Percentiles rank a stretch among this genome's conserved stretches.
Evolutionary conservation across 2,113 vertebrate species (phyloP).

Genomic region (Vulpes ferrilata): DNA sequence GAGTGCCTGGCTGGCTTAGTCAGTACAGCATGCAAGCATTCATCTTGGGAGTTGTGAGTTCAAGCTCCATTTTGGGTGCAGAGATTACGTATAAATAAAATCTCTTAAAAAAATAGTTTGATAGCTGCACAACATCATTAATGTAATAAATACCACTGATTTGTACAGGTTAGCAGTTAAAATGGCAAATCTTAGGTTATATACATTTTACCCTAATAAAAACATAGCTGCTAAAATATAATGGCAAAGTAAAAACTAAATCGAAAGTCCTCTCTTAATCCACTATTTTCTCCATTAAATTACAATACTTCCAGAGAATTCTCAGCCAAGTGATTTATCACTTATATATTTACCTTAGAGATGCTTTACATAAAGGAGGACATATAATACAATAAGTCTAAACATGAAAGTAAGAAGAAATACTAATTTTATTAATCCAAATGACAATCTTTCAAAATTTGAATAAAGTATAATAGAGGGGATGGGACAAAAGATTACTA

Average conservation of each 20-base stretch:
- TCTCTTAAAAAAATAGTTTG: background rate
- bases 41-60: background rate
- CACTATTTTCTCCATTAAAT: background rate
- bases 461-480: slow-evolving; percentile 9
- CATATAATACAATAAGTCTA: slow-evolving; percentile 33
- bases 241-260: background rate
- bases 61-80: background rate
- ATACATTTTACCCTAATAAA: background rate
- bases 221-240: background rate
- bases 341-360: background rate
- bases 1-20: background rate
- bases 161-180: background rate
- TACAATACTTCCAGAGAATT: background rate
- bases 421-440: slow-evolving; percentile 30
- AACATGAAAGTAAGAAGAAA: background rate
- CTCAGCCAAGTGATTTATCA: background rate
- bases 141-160: background rate
- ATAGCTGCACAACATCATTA: background rate
- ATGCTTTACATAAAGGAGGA: slow-evolving; percentile 1
- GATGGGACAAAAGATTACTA: background rate
- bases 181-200: background rate
- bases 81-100: background rate
- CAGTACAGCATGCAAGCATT: background rate
- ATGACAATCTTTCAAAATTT: slow-evolving; percentile 8
- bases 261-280: background rate